Base-by-base conservation (phyloP, 2,797 vertebrate species). In the Phoeniculus purpureus region DNA sequence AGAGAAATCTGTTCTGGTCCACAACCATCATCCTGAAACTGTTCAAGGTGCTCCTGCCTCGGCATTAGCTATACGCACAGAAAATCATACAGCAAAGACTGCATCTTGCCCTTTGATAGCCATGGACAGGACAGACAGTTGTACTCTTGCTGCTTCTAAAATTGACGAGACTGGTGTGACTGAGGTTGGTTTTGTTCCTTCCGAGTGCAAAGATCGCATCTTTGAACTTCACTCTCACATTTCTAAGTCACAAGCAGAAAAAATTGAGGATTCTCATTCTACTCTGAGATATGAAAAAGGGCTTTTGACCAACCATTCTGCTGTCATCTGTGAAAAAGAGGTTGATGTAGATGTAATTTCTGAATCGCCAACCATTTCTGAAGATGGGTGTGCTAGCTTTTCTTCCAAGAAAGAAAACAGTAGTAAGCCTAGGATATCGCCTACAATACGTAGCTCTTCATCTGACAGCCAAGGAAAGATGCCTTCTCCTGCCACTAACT, bases 391-490 rank as follows among this genome's bases (percentile, higher is more conserved):
- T 89, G 34, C 10, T 85, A 18, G 31, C 81, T 80, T 70, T 85
- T 85, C 84, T 94, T 90, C 90, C 27, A 40, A 79, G 67, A 82
- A 88, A n/a, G 66, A 91, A 88, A 60, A 26, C 5, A 34, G 54
- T 47, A 81, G 32, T 59, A 78, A 79, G 27, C 52, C 45, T 81
- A 10, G 8, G 19, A 14, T 66, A 8, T 61, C 58, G 19, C 15
- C 60, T 10, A 29, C 60, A 25, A 23, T 25, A 68, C 26, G 37
- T 78, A 51, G 81, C 82, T 87, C 51, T 89, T 60, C 75, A 17
- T 74, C 43, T 64, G 52, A 55, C 34, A 73, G 22, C 23, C 62
- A 62, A 77, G 66, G 43, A 45, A 43, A 87, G 76, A 37, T 27
- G 10, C 37, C 5, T 34, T 54, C 26, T 84, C 23, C 71, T 91